Base-by-base conservation (phyloP, 2,888 invertebrate species). In the Drosophila pseudotakahashii region DNA sequence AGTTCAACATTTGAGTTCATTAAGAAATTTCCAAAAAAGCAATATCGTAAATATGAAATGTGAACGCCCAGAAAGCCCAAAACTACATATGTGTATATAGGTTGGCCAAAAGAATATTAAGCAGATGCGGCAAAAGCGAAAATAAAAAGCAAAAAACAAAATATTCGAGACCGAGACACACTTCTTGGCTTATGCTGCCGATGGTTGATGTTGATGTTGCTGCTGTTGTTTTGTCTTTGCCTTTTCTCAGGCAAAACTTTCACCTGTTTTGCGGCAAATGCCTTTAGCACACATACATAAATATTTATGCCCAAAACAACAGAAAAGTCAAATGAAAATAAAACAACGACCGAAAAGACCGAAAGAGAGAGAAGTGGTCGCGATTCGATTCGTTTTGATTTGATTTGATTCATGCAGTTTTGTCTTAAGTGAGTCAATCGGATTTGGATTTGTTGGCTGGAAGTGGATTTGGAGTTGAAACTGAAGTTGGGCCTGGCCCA, bases 221-320 rank as follows among this genome's bases (percentile, higher is more conserved):
- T 63, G 54, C 57, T 45, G 59, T 53, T 66, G 63, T 51, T 71
- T 44, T 51, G 32, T 50, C 37, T 60, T 44, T 52, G 51, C 57
- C 53, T 53, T 60, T 74, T 59, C 64, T 62, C 48, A 54, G 61
- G 68, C 51, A 39, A 75, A 88, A 88, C 82, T 83, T 83, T 83
- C 82, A 85, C 82, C 82, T 83, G 88, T 81, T 88, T 88, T 75
- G 79, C 82, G 79, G 77, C 79, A 75, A 48, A 48, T 34, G 48
- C 48, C 48, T 48, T 48, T 48, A 34, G 34, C 48, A 48, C 48
- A 57, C 26, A 77, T 30, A 58, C 58, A 82, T 85, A 82, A 82
- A 88, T 82, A 87, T 82, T 81, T 84, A 82, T 82, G 79, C 71
- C 75, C 79, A 85, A 85, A 87, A 83, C 62, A 60, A 44, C 78